Conservation (phyloP, 2,797 vertebrate genomes). For the Enteromius afrohamiltoni region DNA sequence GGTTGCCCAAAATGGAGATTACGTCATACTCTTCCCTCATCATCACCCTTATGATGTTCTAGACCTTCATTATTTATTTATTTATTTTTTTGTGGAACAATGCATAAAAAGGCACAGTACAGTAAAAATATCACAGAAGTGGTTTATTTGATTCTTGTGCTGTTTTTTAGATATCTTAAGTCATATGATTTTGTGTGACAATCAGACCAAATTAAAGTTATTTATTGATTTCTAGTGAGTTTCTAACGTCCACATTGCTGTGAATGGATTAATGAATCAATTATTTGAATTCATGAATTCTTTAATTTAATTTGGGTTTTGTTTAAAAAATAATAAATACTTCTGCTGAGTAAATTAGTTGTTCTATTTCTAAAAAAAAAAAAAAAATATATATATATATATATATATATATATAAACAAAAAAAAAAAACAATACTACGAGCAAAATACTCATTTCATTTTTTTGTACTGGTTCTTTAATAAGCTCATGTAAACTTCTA, state of each 20-base stretch:
- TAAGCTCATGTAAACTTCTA: slow-evolving; percentile 15
- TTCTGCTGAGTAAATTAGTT: neutral
- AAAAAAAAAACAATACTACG: neutral
- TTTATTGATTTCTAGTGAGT: neutral
- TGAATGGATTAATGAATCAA: neutral
- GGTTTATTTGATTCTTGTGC: neutral
- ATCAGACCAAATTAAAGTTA: neutral
- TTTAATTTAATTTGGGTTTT: neutral
- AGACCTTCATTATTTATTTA: neutral
- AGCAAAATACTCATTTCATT: neutral
- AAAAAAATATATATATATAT: no score
- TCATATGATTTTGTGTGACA: neutral
- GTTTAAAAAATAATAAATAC: neutral
- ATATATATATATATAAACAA: neutral
- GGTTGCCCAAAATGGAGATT: neutral
- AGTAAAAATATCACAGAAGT: neutral
- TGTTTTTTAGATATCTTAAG: neutral
- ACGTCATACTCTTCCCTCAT: neutral
- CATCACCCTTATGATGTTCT: neutral
- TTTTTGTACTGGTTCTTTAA: neutral
- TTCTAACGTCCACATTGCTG: neutral
- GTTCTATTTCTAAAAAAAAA: neutral
- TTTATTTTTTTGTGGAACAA: neutral
- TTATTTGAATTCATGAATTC: neutral
- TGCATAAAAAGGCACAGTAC: neutral